Base-by-base conservation (phyloP, 30 jellyfish, hydroid and myxozoan genomes). In the Cassiopea andromeda region DNA sequence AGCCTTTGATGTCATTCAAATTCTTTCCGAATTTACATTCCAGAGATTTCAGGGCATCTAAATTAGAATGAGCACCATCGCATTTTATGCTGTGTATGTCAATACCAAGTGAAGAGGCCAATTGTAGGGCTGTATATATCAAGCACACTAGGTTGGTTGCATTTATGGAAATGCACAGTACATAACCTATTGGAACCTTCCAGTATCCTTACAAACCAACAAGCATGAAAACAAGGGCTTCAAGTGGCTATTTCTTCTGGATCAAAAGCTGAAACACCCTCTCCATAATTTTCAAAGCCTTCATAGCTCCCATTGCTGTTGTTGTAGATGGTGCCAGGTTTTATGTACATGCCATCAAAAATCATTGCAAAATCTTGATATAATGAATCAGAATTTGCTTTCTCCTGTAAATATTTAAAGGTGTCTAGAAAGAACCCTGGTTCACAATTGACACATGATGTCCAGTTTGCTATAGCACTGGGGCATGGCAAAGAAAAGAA, bases 201-300 rank as follows among this genome's bases (percentile, higher is more conserved):
- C 92, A 83, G 45, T 83, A 89, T n/a, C 85, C 85, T 27, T 69
- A 44, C 77, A 77, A 77, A 47, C 92, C 85, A 70, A 83, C 92
- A 2, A 83, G 92, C 85, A 69, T 38, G 47, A 83, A 83, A 5
- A 69, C 88, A 15, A 83, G 47, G 6, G 85, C 92, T 12, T 83
- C 92, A n/a, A 68, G 16, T 43, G 89, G 89, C 47, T 57, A 18
- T 17, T 46, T 19, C 44, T 7, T 77, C 38, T 2, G 44, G 14
- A 3, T 38, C 6, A 2, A 68, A 68, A 2, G 46, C 6, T 2
- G 77, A 2, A 68, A n/a, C 14, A 68, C 14, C 77, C 14, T n/a
- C 46, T 6, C 77, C 84, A 48, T 7, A 78, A 57, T 78, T 38
- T 78, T 8, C 85, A 45, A 78, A 78, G 49, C 88, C 88, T 2